phyloP scores from a whole-genome alignment of 2,888 invertebrate genomes.

The Agapostemon virescens region DNA sequence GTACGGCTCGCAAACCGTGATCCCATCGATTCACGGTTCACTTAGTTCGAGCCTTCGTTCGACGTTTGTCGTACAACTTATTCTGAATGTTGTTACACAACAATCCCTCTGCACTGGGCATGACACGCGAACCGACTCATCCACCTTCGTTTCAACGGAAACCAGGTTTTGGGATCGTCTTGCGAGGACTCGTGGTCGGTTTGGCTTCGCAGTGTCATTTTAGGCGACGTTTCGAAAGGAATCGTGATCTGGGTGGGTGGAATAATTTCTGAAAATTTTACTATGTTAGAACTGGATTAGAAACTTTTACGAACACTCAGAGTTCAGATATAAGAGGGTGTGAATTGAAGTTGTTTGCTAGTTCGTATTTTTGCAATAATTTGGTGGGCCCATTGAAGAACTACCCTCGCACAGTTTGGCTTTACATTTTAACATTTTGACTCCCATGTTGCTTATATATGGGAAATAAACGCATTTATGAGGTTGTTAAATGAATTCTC shows the following conservation, averaged over 20 bases:
- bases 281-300: neutral
- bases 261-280: neutral
- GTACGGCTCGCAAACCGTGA: conserved; percentile 57
- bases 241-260: neutral
- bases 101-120: conserved; percentile 66
- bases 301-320: too few species aligned
- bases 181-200: neutral
- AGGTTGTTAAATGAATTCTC: too few species aligned
- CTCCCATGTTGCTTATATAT: too few species aligned
- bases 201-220: neutral
- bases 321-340: too few species aligned
- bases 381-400: too few species aligned
- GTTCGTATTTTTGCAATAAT: too few species aligned
- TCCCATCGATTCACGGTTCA: conserved; percentile 79
- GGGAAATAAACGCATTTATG: too few species aligned
- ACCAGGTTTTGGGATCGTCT: neutral
- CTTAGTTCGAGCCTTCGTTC: conserved; percentile 78
- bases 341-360: too few species aligned
- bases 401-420: too few species aligned
- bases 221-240: neutral
- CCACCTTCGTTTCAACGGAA: conserved; percentile 15
- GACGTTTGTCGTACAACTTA: conserved; percentile 80
- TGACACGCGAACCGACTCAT: conserved; percentile 41
- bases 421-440: too few species aligned
- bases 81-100: conserved; percentile 77